Evolutionary conservation across 1,140 invertebrate genomes (phyloP), one percentile per base, ranked within the genome.

Genomic region (Drosophila virilis): DNA sequence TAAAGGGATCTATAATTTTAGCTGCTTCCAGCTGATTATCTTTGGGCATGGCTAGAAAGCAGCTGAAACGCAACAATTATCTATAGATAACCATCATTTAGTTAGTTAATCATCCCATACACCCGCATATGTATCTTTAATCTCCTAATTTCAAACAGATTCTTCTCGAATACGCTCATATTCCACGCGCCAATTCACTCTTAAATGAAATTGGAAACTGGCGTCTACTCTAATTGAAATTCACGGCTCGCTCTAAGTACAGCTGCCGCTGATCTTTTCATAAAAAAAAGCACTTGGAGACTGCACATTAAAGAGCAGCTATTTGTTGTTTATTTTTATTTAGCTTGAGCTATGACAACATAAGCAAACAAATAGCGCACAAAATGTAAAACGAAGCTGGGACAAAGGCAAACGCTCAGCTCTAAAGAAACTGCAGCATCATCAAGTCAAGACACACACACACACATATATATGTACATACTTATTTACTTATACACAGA

Each of bases 401-500:
- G 8, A 13, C 32, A 33, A n/a, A 33, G 48, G 37, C 43, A 69
- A 69, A 43, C 38, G n/a, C 17, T 38, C 37, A 22, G 22, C 55
- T 51, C 5, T 4, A 38, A 8, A 45, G 42, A 67, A 73, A 67
- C 40, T 73, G 71, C 71, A 50, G 37, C 48, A 69, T 74, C 71
- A 74, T 74, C 57, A 69, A 61, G 58, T 32, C 10, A 7, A 22
- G 2, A 22, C 22, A 22, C 22, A 50, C 10, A 59, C 10, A 59
- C 45, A 71, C 28, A 70, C 15, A 64, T 42, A 66, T 22, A 76
- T 48, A 66, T n/a, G n/a, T n/a, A n/a, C 2, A 38, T 40, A 6
- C 9, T 22, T 10, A 22, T 17, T 1, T 48, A 8, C 22, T 22
- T 17, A 55, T 40, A 15, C 0, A 64, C 22, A 59, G 45, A 12